phyloP scores from a whole-genome alignment of 2,113 vertebrate genomes.

The Phainopepla nitens region DNA sequence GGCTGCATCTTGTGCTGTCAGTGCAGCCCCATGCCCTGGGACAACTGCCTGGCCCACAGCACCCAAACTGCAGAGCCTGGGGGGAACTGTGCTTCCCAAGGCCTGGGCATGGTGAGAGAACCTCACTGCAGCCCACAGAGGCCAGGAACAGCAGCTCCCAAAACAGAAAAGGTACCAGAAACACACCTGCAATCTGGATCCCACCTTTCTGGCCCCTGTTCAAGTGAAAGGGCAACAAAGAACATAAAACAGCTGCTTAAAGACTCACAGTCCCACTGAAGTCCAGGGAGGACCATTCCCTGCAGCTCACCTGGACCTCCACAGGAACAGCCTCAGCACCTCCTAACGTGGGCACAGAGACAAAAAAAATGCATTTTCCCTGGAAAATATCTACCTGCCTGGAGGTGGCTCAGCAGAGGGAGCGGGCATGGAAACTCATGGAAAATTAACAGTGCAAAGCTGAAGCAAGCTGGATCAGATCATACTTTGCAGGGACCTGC shows the following conservation, averaged over 20 bases:
- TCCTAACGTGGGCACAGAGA: background rate
- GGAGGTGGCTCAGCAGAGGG: background rate
- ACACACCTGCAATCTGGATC: background rate
- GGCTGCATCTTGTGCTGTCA: background rate
- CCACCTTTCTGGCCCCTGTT: background rate
- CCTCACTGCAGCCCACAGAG: background rate
- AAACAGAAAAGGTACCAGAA: background rate
- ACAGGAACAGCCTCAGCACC: background rate
- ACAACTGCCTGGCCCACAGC: background rate
- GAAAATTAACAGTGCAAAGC: background rate
- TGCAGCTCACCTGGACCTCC: background rate
- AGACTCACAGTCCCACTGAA: background rate
- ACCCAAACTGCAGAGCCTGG: background rate
- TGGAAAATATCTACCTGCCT: background rate
- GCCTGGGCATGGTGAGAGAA: fast-evolving
- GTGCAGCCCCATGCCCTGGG: background rate
- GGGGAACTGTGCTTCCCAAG: background rate
- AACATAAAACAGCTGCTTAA: background rate
- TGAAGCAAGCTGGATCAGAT: background rate
- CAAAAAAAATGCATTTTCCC: background rate
- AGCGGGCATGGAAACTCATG: background rate
- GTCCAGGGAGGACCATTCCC: background rate
- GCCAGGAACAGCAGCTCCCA: background rate
- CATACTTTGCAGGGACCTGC: background rate
- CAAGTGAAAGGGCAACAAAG: background rate